Percentiles rank a stretch among this genome's conserved stretches.
phyloP scores from a whole-genome alignment of 2,797 vertebrate genomes.

The Sebastes variabilis region DNA sequence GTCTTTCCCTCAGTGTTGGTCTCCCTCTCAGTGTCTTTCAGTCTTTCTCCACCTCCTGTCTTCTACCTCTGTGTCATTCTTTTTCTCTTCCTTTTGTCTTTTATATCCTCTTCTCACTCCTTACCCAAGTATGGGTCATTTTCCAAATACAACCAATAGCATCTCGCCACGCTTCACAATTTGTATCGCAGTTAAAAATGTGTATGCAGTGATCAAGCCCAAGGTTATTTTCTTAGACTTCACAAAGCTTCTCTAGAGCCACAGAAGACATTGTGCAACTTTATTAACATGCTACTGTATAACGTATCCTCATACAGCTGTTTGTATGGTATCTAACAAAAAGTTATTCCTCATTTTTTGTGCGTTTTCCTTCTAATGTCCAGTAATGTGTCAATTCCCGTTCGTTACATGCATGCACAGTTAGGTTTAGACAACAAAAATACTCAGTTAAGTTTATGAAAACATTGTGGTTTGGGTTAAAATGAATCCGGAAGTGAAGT shows the following conservation, averaged over 20 bases:
- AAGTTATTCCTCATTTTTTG: too few relatives aligned
- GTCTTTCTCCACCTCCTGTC: background rate
- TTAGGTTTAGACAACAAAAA: too few relatives aligned
- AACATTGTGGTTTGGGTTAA: too few relatives aligned
- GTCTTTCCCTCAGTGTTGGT: background rate
- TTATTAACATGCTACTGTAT: background rate
- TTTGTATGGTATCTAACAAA: too few relatives aligned
- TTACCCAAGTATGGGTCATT: background rate
- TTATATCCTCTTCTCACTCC: background rate
- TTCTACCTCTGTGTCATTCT: background rate
- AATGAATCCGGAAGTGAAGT: too few relatives aligned
- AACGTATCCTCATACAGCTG: too few relatives aligned
- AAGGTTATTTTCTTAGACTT: background rate
- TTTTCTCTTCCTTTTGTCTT: background rate
- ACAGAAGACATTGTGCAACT: background rate
- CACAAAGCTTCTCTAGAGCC: background rate
- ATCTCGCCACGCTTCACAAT: background rate
- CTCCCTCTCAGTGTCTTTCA: background rate
- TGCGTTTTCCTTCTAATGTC: too few relatives aligned
- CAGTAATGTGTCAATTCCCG: too few relatives aligned
- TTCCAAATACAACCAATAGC: background rate
- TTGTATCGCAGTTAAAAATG: background rate
- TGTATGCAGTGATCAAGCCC: background rate
- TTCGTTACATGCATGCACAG: too few relatives aligned
- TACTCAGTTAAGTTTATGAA: too few relatives aligned